Conservation (phyloP, 2,113 vertebrate genomes). For the Rhabdornis inornatus region DNA sequence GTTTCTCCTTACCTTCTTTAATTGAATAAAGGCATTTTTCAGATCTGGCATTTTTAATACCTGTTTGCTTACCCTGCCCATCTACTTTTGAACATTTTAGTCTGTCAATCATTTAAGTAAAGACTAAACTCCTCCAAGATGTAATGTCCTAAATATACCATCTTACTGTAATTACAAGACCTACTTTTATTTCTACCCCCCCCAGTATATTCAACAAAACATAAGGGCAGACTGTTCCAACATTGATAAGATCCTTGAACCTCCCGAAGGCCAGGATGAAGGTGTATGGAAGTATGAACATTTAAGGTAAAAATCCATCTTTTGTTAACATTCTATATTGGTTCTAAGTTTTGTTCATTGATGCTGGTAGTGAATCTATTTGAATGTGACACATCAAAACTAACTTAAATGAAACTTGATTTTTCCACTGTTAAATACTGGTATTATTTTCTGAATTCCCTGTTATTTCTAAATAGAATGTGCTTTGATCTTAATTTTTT, state of each 20-base stretch:
- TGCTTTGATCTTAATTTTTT: not conserved
- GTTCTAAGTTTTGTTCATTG: not conserved
- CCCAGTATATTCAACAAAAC: conserved; percentile 97
- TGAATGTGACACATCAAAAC: not conserved
- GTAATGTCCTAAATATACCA: not conserved
- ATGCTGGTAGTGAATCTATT: not conserved
- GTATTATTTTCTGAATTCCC: not conserved
- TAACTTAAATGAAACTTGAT: not conserved
- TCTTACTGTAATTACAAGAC: not conserved
- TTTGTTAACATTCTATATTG: not conserved
- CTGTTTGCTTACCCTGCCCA: not conserved
- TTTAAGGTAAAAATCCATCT: conserved; percentile 82
- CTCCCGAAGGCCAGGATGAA: conserved; percentile 97
- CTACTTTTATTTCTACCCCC: not conserved
- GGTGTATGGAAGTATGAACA: conserved; percentile 99
- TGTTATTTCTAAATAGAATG: not conserved
- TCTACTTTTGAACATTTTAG: not conserved
- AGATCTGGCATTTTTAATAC: not conserved
- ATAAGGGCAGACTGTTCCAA: conserved; percentile 96
- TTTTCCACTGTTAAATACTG: not conserved
- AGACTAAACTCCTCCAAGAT: not conserved
- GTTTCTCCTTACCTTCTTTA: not conserved
- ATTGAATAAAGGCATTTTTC: not conserved
- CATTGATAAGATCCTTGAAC: conserved; percentile 98
- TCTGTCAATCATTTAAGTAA: not conserved